phyloP scores from a whole-genome alignment of 2,797 vertebrate species.

The Heterohyrax brucei region DNA sequence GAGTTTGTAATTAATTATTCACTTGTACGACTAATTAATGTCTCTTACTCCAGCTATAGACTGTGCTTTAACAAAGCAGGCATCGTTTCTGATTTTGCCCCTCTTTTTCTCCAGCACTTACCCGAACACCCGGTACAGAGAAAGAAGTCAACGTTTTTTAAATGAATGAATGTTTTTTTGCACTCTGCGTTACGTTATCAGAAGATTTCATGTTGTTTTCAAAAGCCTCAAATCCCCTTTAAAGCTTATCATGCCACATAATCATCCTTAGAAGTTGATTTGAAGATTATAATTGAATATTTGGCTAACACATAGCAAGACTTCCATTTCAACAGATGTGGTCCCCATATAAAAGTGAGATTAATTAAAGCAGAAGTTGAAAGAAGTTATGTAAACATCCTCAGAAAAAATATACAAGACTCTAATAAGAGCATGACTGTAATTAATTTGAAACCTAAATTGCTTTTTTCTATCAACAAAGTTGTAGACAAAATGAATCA shows the following conservation, averaged over 20 bases:
- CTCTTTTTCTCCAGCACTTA: neutral
- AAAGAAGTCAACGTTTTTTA: slow-evolving; percentile 1
- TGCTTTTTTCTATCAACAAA: slow-evolving; percentile 87
- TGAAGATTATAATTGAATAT: slow-evolving; percentile 53
- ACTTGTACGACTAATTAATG: slow-evolving; percentile 24
- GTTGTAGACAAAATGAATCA: slow-evolving; percentile 89
- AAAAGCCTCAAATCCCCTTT: slow-evolving; percentile 38
- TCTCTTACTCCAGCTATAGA: neutral
- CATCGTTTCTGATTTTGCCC: neutral
- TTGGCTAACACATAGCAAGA: slow-evolving; percentile 64
- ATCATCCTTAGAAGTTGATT: slow-evolving; percentile 71
- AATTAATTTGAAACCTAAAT: slow-evolving; percentile 89
- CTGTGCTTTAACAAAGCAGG: slow-evolving; percentile 5
- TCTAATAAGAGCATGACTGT: slow-evolving; percentile 84
- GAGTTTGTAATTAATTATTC: slow-evolving; percentile 4
- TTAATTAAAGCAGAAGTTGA: slow-evolving; percentile 79
- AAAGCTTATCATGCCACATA: slow-evolving; percentile 12
- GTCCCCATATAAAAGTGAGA: slow-evolving; percentile 80
- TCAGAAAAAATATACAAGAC: slow-evolving; percentile 79
- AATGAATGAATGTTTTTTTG: slow-evolving; percentile 6
- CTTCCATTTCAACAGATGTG: slow-evolving; percentile 61
- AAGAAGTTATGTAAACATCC: slow-evolving; percentile 83
- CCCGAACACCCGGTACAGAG: neutral
- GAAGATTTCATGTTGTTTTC: slow-evolving; percentile 37
- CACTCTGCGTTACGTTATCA: neutral